Evolutionary conservation across 1,140 invertebrate species (phyloP).

Genomic region (Habropoda laboriosa): DNA sequence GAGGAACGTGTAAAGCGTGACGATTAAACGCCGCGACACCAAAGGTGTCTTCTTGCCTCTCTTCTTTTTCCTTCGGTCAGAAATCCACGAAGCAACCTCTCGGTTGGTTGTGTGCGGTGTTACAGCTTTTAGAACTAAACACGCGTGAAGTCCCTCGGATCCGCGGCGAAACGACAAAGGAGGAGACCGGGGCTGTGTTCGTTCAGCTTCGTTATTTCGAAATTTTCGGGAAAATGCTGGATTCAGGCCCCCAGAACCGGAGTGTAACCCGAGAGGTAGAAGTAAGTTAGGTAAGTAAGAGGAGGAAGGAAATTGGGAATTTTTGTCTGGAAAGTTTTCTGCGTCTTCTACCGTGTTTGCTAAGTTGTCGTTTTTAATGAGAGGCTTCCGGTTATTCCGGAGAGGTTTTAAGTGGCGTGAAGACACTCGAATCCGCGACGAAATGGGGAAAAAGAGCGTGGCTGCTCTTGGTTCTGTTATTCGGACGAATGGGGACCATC

Average conservation of each 20-base stretch:
- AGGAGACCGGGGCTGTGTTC: neutral
- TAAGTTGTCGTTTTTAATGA: neutral
- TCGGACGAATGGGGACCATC: neutral
- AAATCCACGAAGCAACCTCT: too few species aligned
- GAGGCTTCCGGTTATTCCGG: neutral
- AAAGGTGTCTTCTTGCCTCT: too few species aligned
- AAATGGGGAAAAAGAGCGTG: neutral
- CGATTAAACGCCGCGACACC: conserved; percentile 36
- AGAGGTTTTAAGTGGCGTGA: neutral
- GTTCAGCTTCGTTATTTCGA: neutral
- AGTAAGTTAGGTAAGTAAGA: too few species aligned
- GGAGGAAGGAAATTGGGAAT: neutral
- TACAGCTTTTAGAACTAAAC: conserved; percentile 25
- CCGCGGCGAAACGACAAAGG: conserved; percentile 30
- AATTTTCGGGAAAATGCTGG: neutral
- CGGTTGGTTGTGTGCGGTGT: too few species aligned
- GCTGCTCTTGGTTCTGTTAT: neutral
- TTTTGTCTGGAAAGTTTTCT: neutral
- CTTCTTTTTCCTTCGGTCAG: too few species aligned
- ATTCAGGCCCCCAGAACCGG: neutral
- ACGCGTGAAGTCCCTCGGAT: conserved; percentile 37
- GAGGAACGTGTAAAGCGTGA: conserved; percentile 46
- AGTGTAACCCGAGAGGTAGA: neutral
- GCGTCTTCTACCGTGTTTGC: neutral
- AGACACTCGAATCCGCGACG: neutral